Conservation (phyloP, 2,888 invertebrate genomes). For the Prionchulus punctatus region DNA sequence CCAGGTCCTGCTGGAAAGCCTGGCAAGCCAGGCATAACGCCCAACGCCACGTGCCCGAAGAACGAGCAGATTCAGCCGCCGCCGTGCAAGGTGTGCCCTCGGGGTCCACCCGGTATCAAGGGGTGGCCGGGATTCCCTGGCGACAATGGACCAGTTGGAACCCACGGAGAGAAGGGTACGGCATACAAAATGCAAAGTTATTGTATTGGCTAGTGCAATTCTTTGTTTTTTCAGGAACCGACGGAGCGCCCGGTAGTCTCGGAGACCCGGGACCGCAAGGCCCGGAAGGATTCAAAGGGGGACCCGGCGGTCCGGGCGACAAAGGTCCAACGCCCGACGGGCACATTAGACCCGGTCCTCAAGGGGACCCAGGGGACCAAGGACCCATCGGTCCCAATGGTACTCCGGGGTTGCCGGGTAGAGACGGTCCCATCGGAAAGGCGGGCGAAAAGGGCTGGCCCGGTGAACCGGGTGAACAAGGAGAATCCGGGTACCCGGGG, state of each 20-base stretch:
- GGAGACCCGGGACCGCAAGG: constrained; percentile 17
- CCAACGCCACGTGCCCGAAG: constrained; percentile 30
- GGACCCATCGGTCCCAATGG: constrained; percentile 28
- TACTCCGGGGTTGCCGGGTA: constrained; percentile 14
- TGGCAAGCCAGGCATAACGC: constrained; percentile 27
- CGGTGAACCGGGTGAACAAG: constrained; percentile 16
- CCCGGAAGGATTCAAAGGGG: constrained; percentile 23
- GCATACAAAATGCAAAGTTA: neutral
- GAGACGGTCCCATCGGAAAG: constrained; percentile 10
- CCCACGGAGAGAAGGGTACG: constrained; percentile 28
- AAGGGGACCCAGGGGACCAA: constrained; percentile 21
- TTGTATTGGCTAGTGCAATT: neutral
- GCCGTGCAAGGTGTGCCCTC: constrained; percentile 27
- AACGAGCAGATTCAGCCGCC: constrained; percentile 20
- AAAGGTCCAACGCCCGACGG: constrained; percentile 31
- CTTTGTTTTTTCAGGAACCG: constrained; percentile 18
- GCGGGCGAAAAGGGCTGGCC: constrained; percentile 20
- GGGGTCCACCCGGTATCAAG: constrained; percentile 27
- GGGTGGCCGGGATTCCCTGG: constrained; percentile 33
- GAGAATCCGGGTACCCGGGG: constrained; percentile 20
- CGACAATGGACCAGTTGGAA: constrained; percentile 25
- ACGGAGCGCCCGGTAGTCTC: constrained; percentile 25
- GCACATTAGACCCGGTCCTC: constrained; percentile 12
- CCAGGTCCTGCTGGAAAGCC: constrained; percentile 26
- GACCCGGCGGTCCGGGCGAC: constrained; percentile 30